Evolutionary conservation across 2,113 vertebrate genomes (phyloP).

Genomic region (Sinocyclocheilus anophthalmus): DNA sequence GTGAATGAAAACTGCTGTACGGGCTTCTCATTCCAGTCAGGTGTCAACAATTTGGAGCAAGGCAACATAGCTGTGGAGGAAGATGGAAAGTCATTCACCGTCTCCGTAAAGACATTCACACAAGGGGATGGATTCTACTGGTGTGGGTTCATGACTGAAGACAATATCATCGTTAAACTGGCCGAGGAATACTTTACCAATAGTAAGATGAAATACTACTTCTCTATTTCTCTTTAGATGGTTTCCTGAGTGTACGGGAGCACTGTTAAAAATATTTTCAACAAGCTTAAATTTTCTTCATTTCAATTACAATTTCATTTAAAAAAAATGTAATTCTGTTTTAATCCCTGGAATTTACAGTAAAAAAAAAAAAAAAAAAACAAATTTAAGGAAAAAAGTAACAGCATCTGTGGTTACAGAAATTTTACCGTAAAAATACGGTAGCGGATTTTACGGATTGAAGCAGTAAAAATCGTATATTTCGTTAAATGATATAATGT

Average conservation of each 20-base stretch:
- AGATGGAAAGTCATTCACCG: slow-evolving; percentile 48
- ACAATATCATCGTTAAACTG: slow-evolving; percentile 62
- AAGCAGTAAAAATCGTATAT: no score
- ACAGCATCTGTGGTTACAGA: no score
- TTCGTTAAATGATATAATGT: no score
- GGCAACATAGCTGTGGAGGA: slow-evolving; percentile 54
- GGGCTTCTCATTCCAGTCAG: slow-evolving; percentile 49
- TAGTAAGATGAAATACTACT: slow-evolving; percentile 51
- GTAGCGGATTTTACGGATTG: no score
- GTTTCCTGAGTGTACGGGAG: neutral
- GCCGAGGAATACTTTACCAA: slow-evolving; percentile 55
- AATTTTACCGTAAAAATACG: no score
- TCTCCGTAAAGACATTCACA: slow-evolving; percentile 43
- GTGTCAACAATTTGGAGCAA: neutral
- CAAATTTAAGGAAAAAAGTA: no score
- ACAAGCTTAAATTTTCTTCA: neutral
- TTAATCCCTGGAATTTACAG: no score
- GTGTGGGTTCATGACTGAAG: slow-evolving; percentile 61
- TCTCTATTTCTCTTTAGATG: neutral
- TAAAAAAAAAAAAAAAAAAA: no score
- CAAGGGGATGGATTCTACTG: slow-evolving; percentile 64
- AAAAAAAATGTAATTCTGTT: no score
- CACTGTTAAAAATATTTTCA: neutral
- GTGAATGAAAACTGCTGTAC: slow-evolving; percentile 50
- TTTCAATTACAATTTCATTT: neutral